Conservation (phyloP, 2,113 vertebrate species). For the Mastomys coucha region DNA sequence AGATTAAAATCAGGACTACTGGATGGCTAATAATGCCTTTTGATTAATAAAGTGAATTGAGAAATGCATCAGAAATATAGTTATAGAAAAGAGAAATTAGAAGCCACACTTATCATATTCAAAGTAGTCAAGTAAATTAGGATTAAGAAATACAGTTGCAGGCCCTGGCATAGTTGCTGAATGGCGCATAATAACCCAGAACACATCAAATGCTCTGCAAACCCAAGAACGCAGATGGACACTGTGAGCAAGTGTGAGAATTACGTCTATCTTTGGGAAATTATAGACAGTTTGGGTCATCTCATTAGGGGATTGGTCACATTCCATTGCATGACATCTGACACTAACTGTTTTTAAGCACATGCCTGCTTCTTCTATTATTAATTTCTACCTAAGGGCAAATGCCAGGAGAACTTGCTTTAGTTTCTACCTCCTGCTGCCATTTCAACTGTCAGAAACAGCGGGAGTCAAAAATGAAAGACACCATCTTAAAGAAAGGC, state of each 20-base stretch:
- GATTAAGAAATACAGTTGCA: background rate
- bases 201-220: conserved; percentile 62
- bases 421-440: conserved; percentile 88
- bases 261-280: conserved; percentile 81
- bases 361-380: conserved; percentile 87
- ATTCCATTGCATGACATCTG: conserved; percentile 82
- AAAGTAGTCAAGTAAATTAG: conserved; percentile 47
- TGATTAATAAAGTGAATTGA: background rate
- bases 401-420: conserved; percentile 88
- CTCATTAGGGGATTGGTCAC: conserved; percentile 82
- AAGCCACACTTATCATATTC: conserved; percentile 53
- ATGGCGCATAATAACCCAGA: conserved; percentile 71
- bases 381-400: conserved; percentile 89
- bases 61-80: conserved; percentile 56
- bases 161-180: conserved; percentile 64
- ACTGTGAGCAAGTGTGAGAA: conserved; percentile 71
- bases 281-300: conserved; percentile 81
- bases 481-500: conserved; percentile 87
- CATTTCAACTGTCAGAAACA: conserved; percentile 90
- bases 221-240: conserved; percentile 75
- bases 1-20: background rate
- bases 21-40: background rate
- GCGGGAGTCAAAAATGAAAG: conserved; percentile 88
- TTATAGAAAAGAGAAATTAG: conserved; percentile 57
- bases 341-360: conserved; percentile 82